These are phyloP conservation scores for Campaea margaritaria DNA, from an alignment of 2,888 invertebrate species.

Conservation along the genomic window DNA sequence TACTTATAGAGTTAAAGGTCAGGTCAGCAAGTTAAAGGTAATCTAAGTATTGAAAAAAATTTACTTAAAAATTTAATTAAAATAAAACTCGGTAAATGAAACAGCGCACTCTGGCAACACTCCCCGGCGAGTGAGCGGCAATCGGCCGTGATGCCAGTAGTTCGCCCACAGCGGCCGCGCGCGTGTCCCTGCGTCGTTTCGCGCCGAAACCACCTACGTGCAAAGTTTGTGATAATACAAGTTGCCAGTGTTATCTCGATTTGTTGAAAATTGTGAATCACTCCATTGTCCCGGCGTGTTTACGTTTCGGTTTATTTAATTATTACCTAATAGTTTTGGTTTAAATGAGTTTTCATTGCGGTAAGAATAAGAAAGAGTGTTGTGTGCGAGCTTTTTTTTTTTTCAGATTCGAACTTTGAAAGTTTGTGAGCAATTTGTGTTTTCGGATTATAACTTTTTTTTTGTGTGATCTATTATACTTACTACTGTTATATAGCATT, in stretches of 20 bases:
- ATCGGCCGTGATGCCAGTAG: constrained; percentile 68
- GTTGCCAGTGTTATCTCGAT: constrained; percentile 50
- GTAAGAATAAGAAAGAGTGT: constrained; percentile 8
- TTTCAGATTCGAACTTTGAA: not conserved
- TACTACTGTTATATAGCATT: not conserved
- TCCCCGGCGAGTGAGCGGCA: constrained; percentile 69
- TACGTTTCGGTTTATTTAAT: constrained; percentile 49
- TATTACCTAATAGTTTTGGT: constrained; percentile 3
- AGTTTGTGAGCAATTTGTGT: not conserved
- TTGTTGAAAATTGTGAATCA: constrained; percentile 46
- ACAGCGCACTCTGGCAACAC: constrained; percentile 57
- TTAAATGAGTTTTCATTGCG: constrained; percentile 8
- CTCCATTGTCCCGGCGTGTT: constrained; percentile 65
- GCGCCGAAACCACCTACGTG: constrained; percentile 36
- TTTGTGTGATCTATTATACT: not conserved
- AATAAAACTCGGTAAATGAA: constrained; percentile 32
- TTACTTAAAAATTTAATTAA: no score
- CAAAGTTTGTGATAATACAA: constrained; percentile 60
- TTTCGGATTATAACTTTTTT: not conserved
- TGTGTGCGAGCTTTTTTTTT: constrained; percentile 4
- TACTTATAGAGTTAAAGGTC: no score
- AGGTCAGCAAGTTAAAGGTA: no score
- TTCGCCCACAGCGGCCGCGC: constrained; percentile 45
- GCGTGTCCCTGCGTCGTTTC: constrained; percentile 17
- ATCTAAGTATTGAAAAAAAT: no score